Evolutionary conservation across 2,797 vertebrate species (phyloP).

Genomic region (Peromyscus attwateri): DNA sequence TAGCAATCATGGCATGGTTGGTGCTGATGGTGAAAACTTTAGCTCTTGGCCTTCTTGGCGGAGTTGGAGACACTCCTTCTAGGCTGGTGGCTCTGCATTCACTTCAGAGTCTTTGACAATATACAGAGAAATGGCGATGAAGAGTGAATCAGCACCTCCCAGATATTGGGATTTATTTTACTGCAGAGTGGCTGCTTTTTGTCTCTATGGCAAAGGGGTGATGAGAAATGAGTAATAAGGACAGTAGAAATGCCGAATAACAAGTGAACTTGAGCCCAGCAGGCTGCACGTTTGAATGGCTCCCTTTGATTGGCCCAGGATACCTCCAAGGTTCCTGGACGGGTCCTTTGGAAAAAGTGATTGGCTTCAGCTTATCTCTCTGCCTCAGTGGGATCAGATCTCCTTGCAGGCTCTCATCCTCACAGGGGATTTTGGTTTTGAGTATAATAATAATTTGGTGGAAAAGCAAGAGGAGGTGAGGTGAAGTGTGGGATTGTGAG

Average conservation of each 20-base stretch:
- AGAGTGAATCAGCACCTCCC: not conserved
- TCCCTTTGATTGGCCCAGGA: slow-evolving; percentile 65
- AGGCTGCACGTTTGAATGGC: slow-evolving; percentile 66
- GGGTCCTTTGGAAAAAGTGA: slow-evolving; percentile 59
- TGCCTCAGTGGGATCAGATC: slow-evolving; percentile 35
- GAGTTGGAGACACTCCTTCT: not conserved
- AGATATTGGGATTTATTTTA: slow-evolving; percentile 64
- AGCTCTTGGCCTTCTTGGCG: not conserved
- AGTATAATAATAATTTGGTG: slow-evolving; percentile 64
- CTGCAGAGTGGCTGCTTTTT: slow-evolving; percentile 65
- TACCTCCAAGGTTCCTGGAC: slow-evolving; percentile 8
- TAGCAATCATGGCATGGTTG: not conserved
- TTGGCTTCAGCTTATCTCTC: not conserved
- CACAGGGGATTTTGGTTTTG: slow-evolving; percentile 34
- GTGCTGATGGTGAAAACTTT: not conserved
- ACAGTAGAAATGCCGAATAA: slow-evolving; percentile 72
- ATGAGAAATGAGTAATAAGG: slow-evolving; percentile 68
- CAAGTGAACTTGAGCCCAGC: slow-evolving; percentile 79
- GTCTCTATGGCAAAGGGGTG: slow-evolving; percentile 64
- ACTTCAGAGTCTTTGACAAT: not conserved
- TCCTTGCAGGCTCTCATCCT: not conserved
- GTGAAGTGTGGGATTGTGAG: not conserved
- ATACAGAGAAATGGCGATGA: not conserved
- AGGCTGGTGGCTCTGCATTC: not conserved
- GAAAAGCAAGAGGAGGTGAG: not conserved